Evolutionary conservation across 2,113 vertebrate genomes (phyloP).

Genomic region (Isurus oxyrinchus): DNA sequence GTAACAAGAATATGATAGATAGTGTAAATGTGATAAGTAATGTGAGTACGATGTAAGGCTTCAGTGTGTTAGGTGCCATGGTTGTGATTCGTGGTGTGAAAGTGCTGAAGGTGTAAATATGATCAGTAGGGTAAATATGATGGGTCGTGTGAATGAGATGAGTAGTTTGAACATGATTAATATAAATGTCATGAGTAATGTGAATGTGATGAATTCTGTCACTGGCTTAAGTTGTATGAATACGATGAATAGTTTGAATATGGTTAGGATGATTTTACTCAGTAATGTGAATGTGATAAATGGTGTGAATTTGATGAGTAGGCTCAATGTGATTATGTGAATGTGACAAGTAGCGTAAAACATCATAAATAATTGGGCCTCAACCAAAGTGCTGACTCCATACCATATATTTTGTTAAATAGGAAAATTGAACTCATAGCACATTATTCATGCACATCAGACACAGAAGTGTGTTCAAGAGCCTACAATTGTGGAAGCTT

Average conservation of each 20-base stretch:
- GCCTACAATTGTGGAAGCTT: not conserved
- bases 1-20: not conserved
- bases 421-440: not conserved
- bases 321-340: not conserved
- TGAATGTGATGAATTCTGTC: not conserved
- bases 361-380: not conserved
- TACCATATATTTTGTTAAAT: not conserved
- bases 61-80: not conserved
- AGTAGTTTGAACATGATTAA: not conserved
- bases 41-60: not conserved
- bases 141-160: not conserved
- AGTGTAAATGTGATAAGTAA: not conserved
- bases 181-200: not conserved
- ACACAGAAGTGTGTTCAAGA: not conserved
- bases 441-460: not conserved
- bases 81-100: not conserved
- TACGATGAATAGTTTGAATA: not conserved
- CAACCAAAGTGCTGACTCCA: not conserved
- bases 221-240: no score
- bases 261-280: not conserved
- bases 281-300: conserved; percentile 1
- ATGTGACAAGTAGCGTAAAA: not conserved
- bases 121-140: not conserved
- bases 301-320: not conserved
- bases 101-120: not conserved